Evolutionary conservation across 1,140 invertebrate species (phyloP), one percentile per base, ranked within the genome.

Genomic region (Akabosia matsudoensis): DNA sequence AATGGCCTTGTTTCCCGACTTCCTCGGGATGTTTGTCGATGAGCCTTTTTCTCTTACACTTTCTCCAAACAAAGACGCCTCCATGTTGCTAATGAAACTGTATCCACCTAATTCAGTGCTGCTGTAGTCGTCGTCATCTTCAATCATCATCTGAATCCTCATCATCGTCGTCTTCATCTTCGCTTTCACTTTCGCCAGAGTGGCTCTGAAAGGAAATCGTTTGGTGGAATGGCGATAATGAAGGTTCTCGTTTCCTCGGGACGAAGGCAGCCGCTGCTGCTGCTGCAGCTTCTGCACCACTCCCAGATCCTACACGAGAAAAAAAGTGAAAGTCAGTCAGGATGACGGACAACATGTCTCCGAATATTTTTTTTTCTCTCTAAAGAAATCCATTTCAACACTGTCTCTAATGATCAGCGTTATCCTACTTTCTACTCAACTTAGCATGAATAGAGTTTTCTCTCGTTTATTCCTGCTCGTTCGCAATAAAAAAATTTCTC

Each of bases 121-220:
- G 61, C 31, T 10, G 31, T 30, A 2, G 28, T 67, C 61, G 10
- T 30, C 30, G 31, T 67, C 61, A 30, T 67, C 54, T n/a, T n/a
- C n/a, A n/a, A 61, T 61, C 61, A 30, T 67, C 61, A 30, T 56
- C 54, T 22, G 24, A 24, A 33, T 70, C 67, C 14, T 70, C 67
- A 22, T 72, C 70, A 22, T 72, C 85, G 82, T 89, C 85, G 33
- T 83, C 83, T 37, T 80, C 82, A 51, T 84, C 81, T 24, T 82
- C 80, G 14, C 80, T 81, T 4, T 87, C 79, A 74, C 86, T 84
- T 34, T 84, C 79, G 22, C 82, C 84, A 34, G 31, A 67, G 22
- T n/a, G 61, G 28, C 28, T 31, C 31, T 67, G 26, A 67, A 31
- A 30, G 61, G 7, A 22, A 22, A 28, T 3, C n/a, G n/a, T n/a